Conservation (phyloP, 2,797 vertebrate species). For the Thalassophryne amazonica region DNA sequence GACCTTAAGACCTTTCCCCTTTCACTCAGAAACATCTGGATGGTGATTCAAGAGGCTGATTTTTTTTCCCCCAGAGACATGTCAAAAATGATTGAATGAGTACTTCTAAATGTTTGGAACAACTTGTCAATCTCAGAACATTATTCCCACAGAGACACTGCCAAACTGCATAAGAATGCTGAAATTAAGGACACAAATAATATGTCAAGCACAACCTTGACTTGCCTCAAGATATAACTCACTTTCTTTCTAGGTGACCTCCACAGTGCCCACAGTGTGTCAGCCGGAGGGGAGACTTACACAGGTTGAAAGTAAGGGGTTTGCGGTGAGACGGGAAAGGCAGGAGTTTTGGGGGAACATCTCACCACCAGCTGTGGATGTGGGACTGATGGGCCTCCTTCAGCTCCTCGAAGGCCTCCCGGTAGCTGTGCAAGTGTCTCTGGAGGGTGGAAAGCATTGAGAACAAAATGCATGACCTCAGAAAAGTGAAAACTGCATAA, state of each 20-base stretch:
- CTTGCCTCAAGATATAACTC: neutral
- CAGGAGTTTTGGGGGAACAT: constrained; percentile 83
- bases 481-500: neutral
- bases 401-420: constrained; percentile 95
- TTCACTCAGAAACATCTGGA: neutral
- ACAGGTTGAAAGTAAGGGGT: constrained; percentile 85
- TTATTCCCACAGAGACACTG: neutral
- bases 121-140: neutral
- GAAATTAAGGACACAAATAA: neutral
- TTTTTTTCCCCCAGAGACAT: neutral
- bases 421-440: constrained; percentile 98
- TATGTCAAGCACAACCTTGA: neutral
- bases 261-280: constrained; percentile 72
- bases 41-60: neutral
- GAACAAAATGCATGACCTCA: neutral
- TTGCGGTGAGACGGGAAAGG: constrained; percentile 83
- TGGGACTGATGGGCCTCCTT: constrained; percentile 82
- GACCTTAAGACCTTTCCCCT: neutral
- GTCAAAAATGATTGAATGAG: neutral
- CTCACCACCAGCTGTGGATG: constrained; percentile 87
- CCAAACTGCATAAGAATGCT: neutral
- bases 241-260: constrained; percentile 32
- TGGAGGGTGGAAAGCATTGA: constrained; percentile 45
- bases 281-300: constrained; percentile 78
- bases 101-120: neutral